Conservation (phyloP, 2,888 invertebrate species). For the Cecidostiba fungosa region DNA sequence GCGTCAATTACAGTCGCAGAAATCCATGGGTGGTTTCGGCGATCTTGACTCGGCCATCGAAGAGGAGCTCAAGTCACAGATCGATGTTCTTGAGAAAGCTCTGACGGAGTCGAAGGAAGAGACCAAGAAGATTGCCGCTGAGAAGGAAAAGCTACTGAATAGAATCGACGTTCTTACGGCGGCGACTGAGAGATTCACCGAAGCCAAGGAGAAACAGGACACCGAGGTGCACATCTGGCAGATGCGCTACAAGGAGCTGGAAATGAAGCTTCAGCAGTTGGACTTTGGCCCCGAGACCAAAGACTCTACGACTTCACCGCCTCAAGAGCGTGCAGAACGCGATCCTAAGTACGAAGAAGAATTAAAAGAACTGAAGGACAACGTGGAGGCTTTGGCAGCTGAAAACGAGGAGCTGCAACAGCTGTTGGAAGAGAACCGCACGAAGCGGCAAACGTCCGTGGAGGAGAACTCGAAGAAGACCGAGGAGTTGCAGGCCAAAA, state of each 20-base stretch:
- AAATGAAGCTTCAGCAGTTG: slow-evolving; percentile 84
- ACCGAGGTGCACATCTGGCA: slow-evolving; percentile 88
- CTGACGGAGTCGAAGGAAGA: slow-evolving; percentile 83
- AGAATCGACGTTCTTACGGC: slow-evolving; percentile 88
- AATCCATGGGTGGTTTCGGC: slow-evolving; percentile 78
- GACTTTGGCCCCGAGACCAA: slow-evolving; percentile 35
- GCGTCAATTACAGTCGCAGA: slow-evolving; percentile 82
- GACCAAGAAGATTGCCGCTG: slow-evolving; percentile 83
- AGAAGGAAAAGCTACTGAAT: slow-evolving; percentile 86
- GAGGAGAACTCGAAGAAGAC: slow-evolving; percentile 21
- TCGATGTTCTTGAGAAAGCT: slow-evolving; percentile 85
- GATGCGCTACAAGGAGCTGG: slow-evolving; percentile 86
- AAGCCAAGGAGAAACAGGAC: slow-evolving; percentile 91
- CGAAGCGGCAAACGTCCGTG: slow-evolving; percentile 70
- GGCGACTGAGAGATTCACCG: slow-evolving; percentile 89
- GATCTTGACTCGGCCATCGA: slow-evolving; percentile 90
- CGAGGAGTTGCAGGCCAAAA: slow-evolving; percentile 65
- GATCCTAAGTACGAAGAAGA: slow-evolving; percentile 71
- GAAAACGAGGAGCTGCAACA: slow-evolving; percentile 85
- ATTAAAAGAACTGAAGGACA: slow-evolving; percentile 82
- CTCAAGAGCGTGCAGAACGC: not conserved
- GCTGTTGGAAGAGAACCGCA: slow-evolving; percentile 82
- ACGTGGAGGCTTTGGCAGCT: slow-evolving; percentile 83
- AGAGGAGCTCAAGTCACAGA: slow-evolving; percentile 88
- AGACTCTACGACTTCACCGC: slow-evolving; percentile 29